Conservation (phyloP, 2,797 vertebrate species). For the Enteromius viviparus region DNA sequence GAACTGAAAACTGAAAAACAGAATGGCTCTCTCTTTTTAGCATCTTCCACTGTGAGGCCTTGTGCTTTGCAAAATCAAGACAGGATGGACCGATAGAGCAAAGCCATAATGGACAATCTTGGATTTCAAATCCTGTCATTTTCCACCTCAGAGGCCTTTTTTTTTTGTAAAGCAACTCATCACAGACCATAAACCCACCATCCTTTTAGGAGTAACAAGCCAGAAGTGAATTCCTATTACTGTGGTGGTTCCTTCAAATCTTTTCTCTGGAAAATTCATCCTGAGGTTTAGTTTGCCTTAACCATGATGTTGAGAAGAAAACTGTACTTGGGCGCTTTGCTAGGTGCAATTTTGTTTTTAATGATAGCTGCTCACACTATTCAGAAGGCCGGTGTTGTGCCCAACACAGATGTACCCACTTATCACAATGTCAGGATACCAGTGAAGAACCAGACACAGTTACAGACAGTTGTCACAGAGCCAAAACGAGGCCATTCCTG, state of each 20-base stretch:
- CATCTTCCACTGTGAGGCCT: not conserved
- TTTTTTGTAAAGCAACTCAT: slow-evolving; percentile 32
- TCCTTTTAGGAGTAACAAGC: slow-evolving; percentile 4
- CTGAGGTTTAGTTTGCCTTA: not conserved
- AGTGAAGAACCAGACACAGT: not conserved
- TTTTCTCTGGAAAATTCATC: slow-evolving; percentile 16
- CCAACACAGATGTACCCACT: slow-evolving; percentile 23
- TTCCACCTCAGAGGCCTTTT: slow-evolving; percentile 22
- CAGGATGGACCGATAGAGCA: slow-evolving; percentile 12
- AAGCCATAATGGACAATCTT: slow-evolving; percentile 16
- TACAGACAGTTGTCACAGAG: not conserved
- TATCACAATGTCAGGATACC: slow-evolving; percentile 2
- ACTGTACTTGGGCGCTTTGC: slow-evolving; percentile 60
- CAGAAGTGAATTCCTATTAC: slow-evolving; percentile 10
- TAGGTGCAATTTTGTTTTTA: slow-evolving; percentile 70
- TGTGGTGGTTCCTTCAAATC: not conserved
- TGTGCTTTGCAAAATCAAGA: not conserved
- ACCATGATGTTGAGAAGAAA: slow-evolving; percentile 64
- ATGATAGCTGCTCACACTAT: slow-evolving; percentile 74
- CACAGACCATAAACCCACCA: slow-evolving; percentile 9
- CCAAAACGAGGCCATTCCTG: slow-evolving; percentile 53
- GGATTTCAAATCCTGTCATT: slow-evolving; percentile 21
- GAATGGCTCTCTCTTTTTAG: not conserved
- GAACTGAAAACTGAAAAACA: not conserved
- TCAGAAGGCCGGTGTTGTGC: slow-evolving; percentile 60